phyloP scores from a whole-genome alignment of 2,113 vertebrate species.

The Cebidichthys violaceus region DNA sequence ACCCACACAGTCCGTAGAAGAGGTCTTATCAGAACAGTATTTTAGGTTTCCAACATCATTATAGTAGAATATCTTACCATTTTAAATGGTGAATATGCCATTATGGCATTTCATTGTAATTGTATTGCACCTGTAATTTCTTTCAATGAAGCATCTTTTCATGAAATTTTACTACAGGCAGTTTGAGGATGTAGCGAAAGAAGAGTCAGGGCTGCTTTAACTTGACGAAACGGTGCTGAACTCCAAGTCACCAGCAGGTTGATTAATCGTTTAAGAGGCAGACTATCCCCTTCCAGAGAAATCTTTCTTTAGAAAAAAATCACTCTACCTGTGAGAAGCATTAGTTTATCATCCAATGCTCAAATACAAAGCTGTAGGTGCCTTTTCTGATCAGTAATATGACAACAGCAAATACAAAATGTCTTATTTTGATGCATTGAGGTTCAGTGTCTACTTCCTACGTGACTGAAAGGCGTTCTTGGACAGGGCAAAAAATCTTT shows the following conservation, averaged over 20 bases:
- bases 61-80: background rate
- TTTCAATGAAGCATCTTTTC: background rate
- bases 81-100: background rate
- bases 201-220: background rate
- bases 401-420: background rate
- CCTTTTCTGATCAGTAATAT: background rate
- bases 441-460: background rate
- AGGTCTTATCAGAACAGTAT: background rate
- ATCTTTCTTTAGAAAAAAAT: background rate
- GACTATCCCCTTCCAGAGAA: background rate
- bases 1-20: background rate
- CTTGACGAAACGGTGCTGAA: conserved; percentile 10
- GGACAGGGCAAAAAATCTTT: background rate
- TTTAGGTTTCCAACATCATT: background rate
- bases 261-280: background rate
- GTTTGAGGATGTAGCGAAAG: background rate
- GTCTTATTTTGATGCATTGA: background rate
- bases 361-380: background rate
- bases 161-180: background rate
- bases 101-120: background rate
- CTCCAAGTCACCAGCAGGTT: conserved; percentile 9
- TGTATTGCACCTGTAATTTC: background rate
- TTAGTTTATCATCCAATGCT: background rate
- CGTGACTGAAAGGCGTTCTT: too few relatives aligned
- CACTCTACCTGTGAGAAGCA: background rate